Evolutionary conservation across 2,888 invertebrate genomes (phyloP), one percentile per base, ranked within the genome.

Genomic region (Meandrusa payeni): DNA sequence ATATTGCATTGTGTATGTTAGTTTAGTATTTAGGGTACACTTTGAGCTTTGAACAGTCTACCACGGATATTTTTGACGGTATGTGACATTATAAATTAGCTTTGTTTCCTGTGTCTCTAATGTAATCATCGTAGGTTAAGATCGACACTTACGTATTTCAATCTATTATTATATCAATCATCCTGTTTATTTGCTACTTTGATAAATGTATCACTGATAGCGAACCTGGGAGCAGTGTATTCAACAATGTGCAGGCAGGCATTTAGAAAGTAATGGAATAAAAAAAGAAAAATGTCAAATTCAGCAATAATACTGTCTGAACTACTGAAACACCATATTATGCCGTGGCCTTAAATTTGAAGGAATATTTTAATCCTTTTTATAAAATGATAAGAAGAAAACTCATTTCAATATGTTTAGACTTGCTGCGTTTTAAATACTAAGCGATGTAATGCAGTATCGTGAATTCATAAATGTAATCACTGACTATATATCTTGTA

Each of bases 251-350:
- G 78, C 50, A 78, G 81, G 79, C 81, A 57, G 68, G 66, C 64
- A 63, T 68, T n/a, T 74, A 66, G 66, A 39, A 38, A 53, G 48
- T 64, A 71, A 73, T 64, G 66, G 69, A 80, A 73, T 69, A 68
- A 69, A 67, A 61, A 64, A 68, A 64, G 59, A 66, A 68, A 71
- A 66, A 69, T 31, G 58, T 69, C 63, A 68, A 60, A 64, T 61
- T 66, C 76, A 77, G 73, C 78, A 74, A 77, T 64, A 54, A 76
- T 70, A 80, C 76, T 79, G 74, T 75, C 68, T 73, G 76, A 77
- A 77, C 79, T 83, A 86, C 86, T 85, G 82, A 85, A 79, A 87
- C 86, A 87, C 87, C 87, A 87, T 78, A 72, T 79, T 83, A 82
- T 76, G 83, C 86, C 81, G 87, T 86, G 87, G 87, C 87, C 87